These are phyloP conservation scores for Lasioglossum malachurum DNA, from an alignment of 2,888 invertebrate species.

Conservation along the genomic window DNA sequence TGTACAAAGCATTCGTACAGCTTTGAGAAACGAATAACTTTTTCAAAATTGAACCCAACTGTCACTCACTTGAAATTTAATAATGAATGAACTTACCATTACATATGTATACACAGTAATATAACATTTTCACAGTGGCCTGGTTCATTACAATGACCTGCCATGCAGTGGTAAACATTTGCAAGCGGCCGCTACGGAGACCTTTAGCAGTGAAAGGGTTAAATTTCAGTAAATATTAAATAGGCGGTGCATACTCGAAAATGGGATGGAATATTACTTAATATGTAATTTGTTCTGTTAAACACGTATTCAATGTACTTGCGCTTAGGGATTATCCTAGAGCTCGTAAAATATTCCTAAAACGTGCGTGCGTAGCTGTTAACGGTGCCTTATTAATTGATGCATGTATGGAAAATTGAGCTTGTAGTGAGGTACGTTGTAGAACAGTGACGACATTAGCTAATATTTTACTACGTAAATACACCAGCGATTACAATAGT, in stretches of 20 bases:
- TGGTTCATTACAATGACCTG: neutral
- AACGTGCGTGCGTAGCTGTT: neutral
- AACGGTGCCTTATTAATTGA: slow-evolving; percentile 1
- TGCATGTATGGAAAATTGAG: neutral
- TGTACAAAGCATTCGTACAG: too few relatives aligned
- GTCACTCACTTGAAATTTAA: neutral
- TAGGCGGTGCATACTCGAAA: neutral
- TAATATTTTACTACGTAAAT: neutral
- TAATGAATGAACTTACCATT: neutral
- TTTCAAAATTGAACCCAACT: too few relatives aligned
- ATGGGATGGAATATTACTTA: slow-evolving; percentile 10
- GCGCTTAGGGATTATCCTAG: slow-evolving; percentile 5
- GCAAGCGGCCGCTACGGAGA: neutral
- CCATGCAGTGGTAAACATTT: neutral
- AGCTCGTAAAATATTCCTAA: neutral
- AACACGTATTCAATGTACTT: slow-evolving; percentile 3
- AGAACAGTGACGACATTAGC: neutral
- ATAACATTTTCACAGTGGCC: neutral
- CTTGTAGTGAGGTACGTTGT: neutral
- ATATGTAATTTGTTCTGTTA: slow-evolving; percentile 6
- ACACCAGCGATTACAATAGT: neutral
- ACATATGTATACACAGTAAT: neutral
- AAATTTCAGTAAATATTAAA: neutral
- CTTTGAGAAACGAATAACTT: too few relatives aligned
- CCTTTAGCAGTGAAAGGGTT: slow-evolving; percentile 1